Percentiles rank a stretch among this genome's conserved stretches.
phyloP scores from a whole-genome alignment of 2,113 vertebrate genomes.

The Tenrec ecaudatus region DNA sequence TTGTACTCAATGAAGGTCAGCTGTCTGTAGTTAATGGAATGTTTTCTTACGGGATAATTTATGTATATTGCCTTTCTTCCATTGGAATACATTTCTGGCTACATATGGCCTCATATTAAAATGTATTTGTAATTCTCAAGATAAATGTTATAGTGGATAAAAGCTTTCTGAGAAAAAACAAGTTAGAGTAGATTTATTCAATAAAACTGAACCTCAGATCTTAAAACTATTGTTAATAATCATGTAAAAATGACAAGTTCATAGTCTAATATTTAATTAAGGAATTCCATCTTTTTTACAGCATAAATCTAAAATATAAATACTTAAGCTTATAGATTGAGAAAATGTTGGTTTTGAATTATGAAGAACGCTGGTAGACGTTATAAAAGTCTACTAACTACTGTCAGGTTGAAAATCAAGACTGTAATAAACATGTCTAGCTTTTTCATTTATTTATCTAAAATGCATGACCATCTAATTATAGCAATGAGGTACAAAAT shows the following conservation, averaged over 20 bases:
- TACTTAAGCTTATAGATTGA: not conserved
- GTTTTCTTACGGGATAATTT: slow-evolving; percentile 73
- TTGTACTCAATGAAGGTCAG: slow-evolving; percentile 33
- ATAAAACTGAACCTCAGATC: slow-evolving; percentile 2
- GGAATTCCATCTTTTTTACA: too few species aligned
- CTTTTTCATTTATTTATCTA: not conserved
- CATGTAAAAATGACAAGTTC: not conserved
- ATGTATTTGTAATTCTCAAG: slow-evolving; percentile 37
- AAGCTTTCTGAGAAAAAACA: not conserved
- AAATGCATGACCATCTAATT: not conserved
- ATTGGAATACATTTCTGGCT: slow-evolving; percentile 26
- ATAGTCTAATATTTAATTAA: too few species aligned
- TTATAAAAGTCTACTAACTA: not conserved
- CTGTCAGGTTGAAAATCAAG: not conserved
- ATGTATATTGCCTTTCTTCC: slow-evolving; percentile 60
- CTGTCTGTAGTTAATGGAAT: slow-evolving; percentile 66
- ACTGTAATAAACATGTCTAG: not conserved
- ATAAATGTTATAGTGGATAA: slow-evolving; percentile 44
- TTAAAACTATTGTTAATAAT: not conserved
- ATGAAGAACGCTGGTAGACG: not conserved
- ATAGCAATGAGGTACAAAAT: not conserved
- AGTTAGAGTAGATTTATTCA: not conserved
- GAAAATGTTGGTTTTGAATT: not conserved
- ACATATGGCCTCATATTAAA: slow-evolving; percentile 38
- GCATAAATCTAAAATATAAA: not conserved